Conservation (phyloP, 2,797 vertebrate species). For the Pseudochirops corinnae region DNA sequence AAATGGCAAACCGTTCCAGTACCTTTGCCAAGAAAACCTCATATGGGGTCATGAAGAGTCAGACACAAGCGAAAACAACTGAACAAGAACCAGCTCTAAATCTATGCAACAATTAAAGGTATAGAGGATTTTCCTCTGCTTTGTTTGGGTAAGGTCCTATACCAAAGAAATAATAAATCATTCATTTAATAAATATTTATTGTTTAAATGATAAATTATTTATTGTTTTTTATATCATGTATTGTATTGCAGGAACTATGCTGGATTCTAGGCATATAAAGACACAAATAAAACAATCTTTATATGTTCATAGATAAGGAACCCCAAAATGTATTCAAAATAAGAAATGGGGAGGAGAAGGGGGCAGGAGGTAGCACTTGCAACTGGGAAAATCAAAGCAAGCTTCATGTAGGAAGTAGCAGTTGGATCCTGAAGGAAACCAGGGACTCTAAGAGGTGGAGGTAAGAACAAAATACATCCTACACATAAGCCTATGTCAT, state of each 20-base stretch:
- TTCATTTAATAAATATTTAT: not conserved
- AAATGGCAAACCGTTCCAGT: not conserved
- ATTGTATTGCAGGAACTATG: not conserved
- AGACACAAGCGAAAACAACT: not conserved
- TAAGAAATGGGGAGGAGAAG: not conserved
- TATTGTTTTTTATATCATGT: not conserved
- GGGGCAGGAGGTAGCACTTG: not conserved
- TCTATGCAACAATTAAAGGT: not conserved
- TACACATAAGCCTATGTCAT: not conserved
- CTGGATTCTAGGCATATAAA: not conserved
- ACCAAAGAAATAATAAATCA: not conserved
- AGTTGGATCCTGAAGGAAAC: not conserved
- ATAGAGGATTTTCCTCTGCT: not conserved
- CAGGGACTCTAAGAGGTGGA: not conserved
- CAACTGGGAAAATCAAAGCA: not conserved
- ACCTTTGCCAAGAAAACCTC: not conserved
- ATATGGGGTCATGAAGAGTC: not conserved
- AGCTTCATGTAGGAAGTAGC: not conserved
- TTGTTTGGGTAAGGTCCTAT: not conserved
- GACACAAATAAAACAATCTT: not conserved
- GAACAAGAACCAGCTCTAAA: not conserved
- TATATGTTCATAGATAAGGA: not conserved
- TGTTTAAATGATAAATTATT: not conserved
- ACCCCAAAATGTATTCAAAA: not conserved
- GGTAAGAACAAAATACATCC: not conserved